Conservation (phyloP, 37 sponge, comb jelly and placozoan genomes). For the Petrosia ficiformis region DNA sequence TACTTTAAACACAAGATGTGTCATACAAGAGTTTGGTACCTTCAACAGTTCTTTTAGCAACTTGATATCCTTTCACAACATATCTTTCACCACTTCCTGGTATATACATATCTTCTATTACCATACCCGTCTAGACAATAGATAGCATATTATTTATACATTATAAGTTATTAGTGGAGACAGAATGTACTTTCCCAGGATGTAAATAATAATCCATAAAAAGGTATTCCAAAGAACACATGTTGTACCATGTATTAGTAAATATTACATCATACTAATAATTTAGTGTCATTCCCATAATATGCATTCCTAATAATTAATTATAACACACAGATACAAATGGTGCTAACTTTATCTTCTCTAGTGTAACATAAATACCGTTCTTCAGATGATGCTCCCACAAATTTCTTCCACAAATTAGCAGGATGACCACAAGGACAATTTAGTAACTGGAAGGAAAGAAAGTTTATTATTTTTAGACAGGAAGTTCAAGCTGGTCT, state of each 20-base stretch:
- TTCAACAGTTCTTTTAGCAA: constrained; percentile 48
- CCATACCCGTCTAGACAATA: constrained; percentile 22
- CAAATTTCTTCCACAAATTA: constrained; percentile 77
- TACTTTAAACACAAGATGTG: no score
- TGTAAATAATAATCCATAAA: no score
- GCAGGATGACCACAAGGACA: constrained; percentile 75
- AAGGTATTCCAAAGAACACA: no score
- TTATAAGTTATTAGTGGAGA: no score
- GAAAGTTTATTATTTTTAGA: neutral
- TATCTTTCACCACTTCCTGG: constrained; percentile 16
- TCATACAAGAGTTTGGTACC: constrained; percentile 20
- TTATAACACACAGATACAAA: neutral
- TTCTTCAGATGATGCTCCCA: constrained; percentile 46
- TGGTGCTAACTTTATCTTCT: neutral
- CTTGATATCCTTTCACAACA: constrained; percentile 31
- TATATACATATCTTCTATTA: constrained; percentile 66
- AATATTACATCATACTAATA: neutral
- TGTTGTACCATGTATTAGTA: neutral
- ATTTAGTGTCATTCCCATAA: no score
- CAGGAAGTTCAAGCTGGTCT: no score
- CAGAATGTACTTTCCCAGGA: no score
- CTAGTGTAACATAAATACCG: constrained; percentile 70
- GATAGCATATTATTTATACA: no score
- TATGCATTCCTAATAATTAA: neutral
- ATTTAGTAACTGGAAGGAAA: constrained; percentile 24